Percentiles rank a stretch among this genome's conserved stretches.
These are phyloP conservation scores for Dufourea novaeangliae DNA, from an alignment of 1,140 invertebrate species.

Conservation along the genomic window DNA sequence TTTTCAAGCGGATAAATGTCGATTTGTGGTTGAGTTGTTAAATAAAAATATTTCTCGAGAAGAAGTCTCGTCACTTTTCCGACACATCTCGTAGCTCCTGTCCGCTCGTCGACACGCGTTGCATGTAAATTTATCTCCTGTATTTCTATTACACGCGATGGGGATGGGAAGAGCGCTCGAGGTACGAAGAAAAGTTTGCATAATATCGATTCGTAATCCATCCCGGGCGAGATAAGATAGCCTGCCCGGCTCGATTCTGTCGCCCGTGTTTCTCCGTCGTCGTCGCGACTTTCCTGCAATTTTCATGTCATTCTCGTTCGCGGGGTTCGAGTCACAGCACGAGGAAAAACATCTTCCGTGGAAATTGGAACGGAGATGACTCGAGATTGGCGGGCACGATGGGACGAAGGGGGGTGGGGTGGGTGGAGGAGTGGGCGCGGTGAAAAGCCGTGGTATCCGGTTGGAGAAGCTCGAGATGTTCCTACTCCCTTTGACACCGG, in stretches of 20 bases:
- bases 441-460: conserved; percentile 47
- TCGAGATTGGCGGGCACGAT: conserved; percentile 40
- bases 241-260: conserved; percentile 32
- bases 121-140: neutral
- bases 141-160: neutral
- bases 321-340: conserved; percentile 50
- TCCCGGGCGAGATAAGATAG: conserved; percentile 14
- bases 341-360: conserved; percentile 65
- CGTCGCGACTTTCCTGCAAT: conserved; percentile 51
- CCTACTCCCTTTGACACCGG: conserved; percentile 46
- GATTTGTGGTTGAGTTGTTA: too few species aligned
- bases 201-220: conserved; percentile 46
- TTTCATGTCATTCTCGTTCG: conserved; percentile 58
- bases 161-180: neutral
- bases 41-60: too few species aligned
- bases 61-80: too few species aligned
- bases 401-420: conserved; percentile 23
- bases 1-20: too few species aligned
- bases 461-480: conserved; percentile 15
- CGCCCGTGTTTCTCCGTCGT: conserved; percentile 17
- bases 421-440: conserved; percentile 35
- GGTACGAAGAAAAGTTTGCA: neutral
- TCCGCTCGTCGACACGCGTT: too few species aligned
- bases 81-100: neutral
- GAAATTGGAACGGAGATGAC: conserved; percentile 67